Evolutionary conservation across 1,140 invertebrate genomes (phyloP), one percentile per base, ranked within the genome.

Genomic region (Cydia splendana): DNA sequence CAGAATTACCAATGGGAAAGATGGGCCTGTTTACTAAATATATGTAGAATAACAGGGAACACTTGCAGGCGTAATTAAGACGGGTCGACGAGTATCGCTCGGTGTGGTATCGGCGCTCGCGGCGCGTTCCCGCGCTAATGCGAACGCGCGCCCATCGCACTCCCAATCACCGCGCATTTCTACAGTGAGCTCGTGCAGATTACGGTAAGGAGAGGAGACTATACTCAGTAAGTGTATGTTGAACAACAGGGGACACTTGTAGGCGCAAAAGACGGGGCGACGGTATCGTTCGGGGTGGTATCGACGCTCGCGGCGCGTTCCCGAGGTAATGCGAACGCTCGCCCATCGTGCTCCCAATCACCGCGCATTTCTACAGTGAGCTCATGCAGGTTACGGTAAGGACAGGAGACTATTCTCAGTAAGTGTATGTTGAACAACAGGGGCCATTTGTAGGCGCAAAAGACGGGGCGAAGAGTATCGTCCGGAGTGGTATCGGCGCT

Each of bases 61-160:
- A 51, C 15, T 51, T 15, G 13, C 38, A 51, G 12, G 15, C 48
- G 15, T 15, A 51, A 51, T 24, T 24, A 51, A 51, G 48, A 51
- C 48, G 48, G 48, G 15, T 13, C 48, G 48, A 51, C 51, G 51
- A 53, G 51, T 53, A 62, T 24, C 57, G 18, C 18, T 12, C 57
- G 20, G 57, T 24, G 57, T n/a, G 57, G 57, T 62, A 62, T 62
- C 34, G 34, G 57, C 77, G 85, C 87, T 84, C 77, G 77, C 45
- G 86, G 87, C 84, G 87, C 84, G 75, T 77, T 79, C 73, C 76
- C 81, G 81, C 75, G 77, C 83, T 84, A 85, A 85, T 87, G 82
- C 82, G 79, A 77, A 51, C 73, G 77, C 80, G 82, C 83, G 81
- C 24, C 78, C 77, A 85, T 85, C 85, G 78, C 67, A 80, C 81